Percentiles rank a stretch among this genome's conserved stretches.
These are phyloP conservation scores for Nysson spinosus DNA, from an alignment of 2,888 invertebrate genomes.

Conservation along the genomic window DNA sequence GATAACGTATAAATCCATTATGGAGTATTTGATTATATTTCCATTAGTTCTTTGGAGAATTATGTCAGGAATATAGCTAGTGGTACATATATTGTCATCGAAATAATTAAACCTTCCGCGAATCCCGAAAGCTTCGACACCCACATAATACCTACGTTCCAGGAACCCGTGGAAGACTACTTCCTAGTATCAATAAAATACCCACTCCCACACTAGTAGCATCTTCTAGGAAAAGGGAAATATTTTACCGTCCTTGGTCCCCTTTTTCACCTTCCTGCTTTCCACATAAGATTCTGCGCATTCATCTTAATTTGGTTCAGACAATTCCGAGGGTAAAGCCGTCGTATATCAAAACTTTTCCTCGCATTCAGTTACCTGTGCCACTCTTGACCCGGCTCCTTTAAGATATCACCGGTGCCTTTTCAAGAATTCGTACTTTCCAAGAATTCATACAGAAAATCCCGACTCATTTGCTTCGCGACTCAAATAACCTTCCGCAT, in stretches of 20 bases:
- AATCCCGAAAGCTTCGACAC: not conserved
- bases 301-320: slow-evolving; percentile 51
- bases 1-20: no score
- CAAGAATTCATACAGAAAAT: no score
- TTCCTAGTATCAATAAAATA: slow-evolving; percentile 18
- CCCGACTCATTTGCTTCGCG: no score
- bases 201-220: slow-evolving; percentile 2
- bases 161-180: no score
- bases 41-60: no score
- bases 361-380: slow-evolving; percentile 13
- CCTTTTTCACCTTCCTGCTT: slow-evolving; percentile 12
- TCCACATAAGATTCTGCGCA: slow-evolving; percentile 19
- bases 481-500: no score
- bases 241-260: slow-evolving; percentile 22
- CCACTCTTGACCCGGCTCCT: slow-evolving; percentile 15
- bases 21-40: no score
- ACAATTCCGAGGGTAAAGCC: slow-evolving; percentile 42
- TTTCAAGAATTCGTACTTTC: no score
- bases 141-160: not conserved
- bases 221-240: slow-evolving; percentile 14
- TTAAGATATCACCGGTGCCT: slow-evolving; percentile 1
- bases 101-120: not conserved
- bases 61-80: no score
- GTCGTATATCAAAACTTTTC: slow-evolving; percentile 50
- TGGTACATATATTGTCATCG: no score